A percentile compares a stretch with the other conserved stretches of the same genome.
Evolutionary conservation across 1,140 invertebrate genomes (phyloP).

Genomic region (Nephila pilipes): DNA sequence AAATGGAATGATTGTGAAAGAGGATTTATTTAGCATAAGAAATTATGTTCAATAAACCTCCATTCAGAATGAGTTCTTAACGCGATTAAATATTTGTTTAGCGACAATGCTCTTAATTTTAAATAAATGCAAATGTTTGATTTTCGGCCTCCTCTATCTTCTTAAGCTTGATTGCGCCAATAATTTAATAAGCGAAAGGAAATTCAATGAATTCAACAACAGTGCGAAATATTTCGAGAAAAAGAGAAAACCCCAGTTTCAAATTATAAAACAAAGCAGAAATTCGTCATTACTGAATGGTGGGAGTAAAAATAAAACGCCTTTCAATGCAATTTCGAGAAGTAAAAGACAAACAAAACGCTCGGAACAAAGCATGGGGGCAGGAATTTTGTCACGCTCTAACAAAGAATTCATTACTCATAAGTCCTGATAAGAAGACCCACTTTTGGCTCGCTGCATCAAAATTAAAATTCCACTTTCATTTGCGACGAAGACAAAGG

Average conservation of each 20-base stretch:
- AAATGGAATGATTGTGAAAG: no score
- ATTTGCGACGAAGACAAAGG: constrained; percentile 72
- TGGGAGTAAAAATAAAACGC: constrained; percentile 37
- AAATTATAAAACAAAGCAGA: constrained; percentile 69
- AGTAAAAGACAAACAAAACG: constrained; percentile 64
- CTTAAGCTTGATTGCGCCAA: constrained; percentile 43
- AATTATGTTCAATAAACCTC: neutral
- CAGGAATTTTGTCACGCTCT: constrained; percentile 65
- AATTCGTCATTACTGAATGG: constrained; percentile 66
- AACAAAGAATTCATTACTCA: constrained; percentile 75
- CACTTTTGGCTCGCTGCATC: constrained; percentile 71
- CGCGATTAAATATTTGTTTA: constrained; percentile 43
- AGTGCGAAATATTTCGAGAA: neutral
- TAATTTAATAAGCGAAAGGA: constrained; percentile 29
- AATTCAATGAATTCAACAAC: constrained; percentile 4
- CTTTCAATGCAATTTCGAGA: constrained; percentile 21
- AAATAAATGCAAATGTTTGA: constrained; percentile 55
- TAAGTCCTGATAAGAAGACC: constrained; percentile 62
- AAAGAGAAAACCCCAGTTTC: neutral
- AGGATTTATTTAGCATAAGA: no score
- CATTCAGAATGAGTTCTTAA: neutral
- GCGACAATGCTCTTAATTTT: constrained; percentile 9
- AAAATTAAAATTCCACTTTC: constrained; percentile 77
- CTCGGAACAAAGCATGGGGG: constrained; percentile 55
- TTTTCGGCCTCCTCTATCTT: neutral